Evolutionary conservation across 1,140 invertebrate species (phyloP).

Genomic region (Anoplophora glabripennis): DNA sequence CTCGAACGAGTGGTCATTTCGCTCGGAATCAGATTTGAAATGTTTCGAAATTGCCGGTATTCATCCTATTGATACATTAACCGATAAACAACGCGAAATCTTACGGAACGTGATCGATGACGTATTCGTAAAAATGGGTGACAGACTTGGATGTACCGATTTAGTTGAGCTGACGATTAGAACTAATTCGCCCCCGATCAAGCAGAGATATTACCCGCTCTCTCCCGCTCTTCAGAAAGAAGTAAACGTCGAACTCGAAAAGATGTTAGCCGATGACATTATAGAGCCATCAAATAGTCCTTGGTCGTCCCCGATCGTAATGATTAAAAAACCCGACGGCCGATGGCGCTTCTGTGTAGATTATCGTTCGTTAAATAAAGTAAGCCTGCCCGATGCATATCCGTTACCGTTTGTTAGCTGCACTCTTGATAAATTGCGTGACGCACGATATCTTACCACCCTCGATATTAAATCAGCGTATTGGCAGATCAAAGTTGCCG

Average conservation of each 20-base stretch:
- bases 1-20: not conserved
- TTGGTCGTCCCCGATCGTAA: slow-evolving; percentile 50
- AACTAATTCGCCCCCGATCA: not conserved
- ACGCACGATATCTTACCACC: slow-evolving; percentile 35
- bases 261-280: slow-evolving; percentile 37
- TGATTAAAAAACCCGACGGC: slow-evolving; percentile 50
- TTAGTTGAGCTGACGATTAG: slow-evolving; percentile 1
- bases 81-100: not conserved
- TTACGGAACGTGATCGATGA: not conserved
- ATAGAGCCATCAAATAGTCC: slow-evolving; percentile 24
- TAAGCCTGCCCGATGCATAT: slow-evolving; percentile 12
- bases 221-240: slow-evolving; percentile 8
- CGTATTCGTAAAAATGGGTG: not conserved
- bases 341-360: slow-evolving; percentile 41
- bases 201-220: slow-evolving; percentile 11
- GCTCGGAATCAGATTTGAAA: not conserved
- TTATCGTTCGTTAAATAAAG: slow-evolving; percentile 9
- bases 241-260: slow-evolving; percentile 5
- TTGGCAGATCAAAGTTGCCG: slow-evolving; percentile 48
- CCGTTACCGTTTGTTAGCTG: slow-evolving; percentile 11
- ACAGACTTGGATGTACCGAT: slow-evolving; percentile 3
- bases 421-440: slow-evolving; percentile 36
- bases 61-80: not conserved
- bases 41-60: not conserved
- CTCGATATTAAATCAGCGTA: slow-evolving; percentile 41